Conservation (phyloP, 2,888 invertebrate genomes). For the Pocota personata region DNA sequence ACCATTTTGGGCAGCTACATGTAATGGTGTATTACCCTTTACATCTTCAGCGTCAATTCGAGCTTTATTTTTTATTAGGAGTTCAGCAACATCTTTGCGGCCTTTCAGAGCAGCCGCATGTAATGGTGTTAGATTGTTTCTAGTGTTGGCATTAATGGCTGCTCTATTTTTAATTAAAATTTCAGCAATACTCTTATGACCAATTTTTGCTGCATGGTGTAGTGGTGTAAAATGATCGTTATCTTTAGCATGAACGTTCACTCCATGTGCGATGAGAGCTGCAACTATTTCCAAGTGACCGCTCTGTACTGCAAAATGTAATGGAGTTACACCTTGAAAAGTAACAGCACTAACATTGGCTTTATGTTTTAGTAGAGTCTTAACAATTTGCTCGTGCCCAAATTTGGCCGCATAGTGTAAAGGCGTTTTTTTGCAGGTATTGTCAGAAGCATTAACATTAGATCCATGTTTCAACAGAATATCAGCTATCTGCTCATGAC, state of each 20-base stretch:
- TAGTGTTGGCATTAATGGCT: constrained; percentile 3
- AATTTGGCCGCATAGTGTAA: constrained; percentile 9
- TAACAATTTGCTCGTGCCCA: background rate
- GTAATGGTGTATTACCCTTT: constrained; percentile 12
- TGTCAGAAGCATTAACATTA: constrained; percentile 1
- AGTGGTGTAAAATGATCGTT: background rate
- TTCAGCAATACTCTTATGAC: background rate
- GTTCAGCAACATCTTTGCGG: background rate
- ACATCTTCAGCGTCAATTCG: constrained; percentile 3
- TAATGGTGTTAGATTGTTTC: background rate
- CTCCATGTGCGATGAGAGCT: constrained; percentile 8
- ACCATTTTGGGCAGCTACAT: background rate
- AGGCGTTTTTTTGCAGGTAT: background rate
- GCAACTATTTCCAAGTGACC: constrained; percentile 7
- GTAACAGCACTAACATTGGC: background rate
- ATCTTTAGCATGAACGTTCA: constrained; percentile 8
- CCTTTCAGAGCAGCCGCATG: background rate
- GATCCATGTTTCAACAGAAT: constrained; percentile 22
- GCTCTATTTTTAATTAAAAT: constrained; percentile 24
- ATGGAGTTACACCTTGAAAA: background rate
- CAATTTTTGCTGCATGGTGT: constrained; percentile 10
- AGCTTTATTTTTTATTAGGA: background rate
- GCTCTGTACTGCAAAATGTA: background rate
- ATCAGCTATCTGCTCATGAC: constrained; percentile 19
- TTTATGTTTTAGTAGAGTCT: constrained; percentile 1